These are phyloP conservation scores for Aradophagus sp. DNA, from an alignment of 1,140 invertebrate species.

Conservation along the genomic window DNA sequence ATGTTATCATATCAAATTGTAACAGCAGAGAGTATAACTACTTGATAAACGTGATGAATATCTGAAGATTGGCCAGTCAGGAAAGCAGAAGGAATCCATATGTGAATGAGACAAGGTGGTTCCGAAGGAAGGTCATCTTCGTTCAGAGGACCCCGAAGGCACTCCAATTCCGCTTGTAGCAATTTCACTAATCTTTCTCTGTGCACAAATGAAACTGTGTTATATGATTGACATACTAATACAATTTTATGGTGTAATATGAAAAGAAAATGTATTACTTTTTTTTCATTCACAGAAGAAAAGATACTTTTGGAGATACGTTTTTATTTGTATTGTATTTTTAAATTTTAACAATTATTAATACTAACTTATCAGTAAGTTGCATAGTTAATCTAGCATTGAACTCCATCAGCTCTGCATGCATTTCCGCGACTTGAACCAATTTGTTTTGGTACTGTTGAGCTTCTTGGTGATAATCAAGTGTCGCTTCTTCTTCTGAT, in stretches of 20 bases:
- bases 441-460: slow-evolving; percentile 91
- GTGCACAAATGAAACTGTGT: too few relatives aligned
- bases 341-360: too few relatives aligned
- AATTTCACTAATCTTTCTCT: slow-evolving; percentile 81
- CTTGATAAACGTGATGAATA: slow-evolving; percentile 91
- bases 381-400: slow-evolving; percentile 80
- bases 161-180: slow-evolving; percentile 81
- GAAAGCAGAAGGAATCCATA: slow-evolving; percentile 94
- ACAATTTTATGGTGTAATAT: too few relatives aligned
- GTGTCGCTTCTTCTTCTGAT: slow-evolving; percentile 68
- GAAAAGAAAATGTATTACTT: too few relatives aligned
- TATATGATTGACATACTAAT: too few relatives aligned
- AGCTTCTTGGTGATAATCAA: slow-evolving; percentile 82
- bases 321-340: too few relatives aligned
- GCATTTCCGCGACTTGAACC: slow-evolving; percentile 96
- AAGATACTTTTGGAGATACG: too few relatives aligned
- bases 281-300: too few relatives aligned
- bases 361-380: slow-evolving; percentile 68
- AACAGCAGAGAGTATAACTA: too few relatives aligned
- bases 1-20: too few relatives aligned
- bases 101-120: slow-evolving; percentile 82
- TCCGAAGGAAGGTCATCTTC: slow-evolving; percentile 72
- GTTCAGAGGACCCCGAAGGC: slow-evolving; percentile 80
- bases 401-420: slow-evolving; percentile 95
- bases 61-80: slow-evolving; percentile 85